A percentile compares a stretch with the other conserved stretches of the same genome.
Conservation (phyloP, 1,140 invertebrate genomes). For the Bombyx mandarina region DNA sequence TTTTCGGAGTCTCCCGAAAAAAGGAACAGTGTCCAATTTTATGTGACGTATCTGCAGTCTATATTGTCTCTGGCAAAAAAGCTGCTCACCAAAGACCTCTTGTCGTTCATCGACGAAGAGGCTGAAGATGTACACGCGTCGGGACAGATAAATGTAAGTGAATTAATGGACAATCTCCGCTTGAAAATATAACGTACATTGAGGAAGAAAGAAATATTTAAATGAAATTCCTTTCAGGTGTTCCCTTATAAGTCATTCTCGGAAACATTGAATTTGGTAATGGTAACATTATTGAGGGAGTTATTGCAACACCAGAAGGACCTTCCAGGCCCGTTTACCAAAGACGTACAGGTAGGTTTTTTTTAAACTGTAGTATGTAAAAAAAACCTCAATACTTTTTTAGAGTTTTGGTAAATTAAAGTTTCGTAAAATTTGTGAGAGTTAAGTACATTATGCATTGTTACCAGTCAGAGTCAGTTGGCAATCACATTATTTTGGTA, state of each 20-base stretch:
- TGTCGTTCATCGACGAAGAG: slow-evolving; percentile 87
- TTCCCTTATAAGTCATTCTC: slow-evolving; percentile 94
- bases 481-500: too few relatives aligned
- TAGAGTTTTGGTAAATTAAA: too few relatives aligned
- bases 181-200: not conserved
- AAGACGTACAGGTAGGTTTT: slow-evolving; percentile 86
- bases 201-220: too few relatives aligned
- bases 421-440: too few relatives aligned
- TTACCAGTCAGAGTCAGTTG: too few relatives aligned
- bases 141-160: slow-evolving; percentile 71
- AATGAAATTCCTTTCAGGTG: slow-evolving; percentile 69
- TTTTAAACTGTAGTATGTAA: not conserved
- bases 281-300: slow-evolving; percentile 93
- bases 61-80: slow-evolving; percentile 88
- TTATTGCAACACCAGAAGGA: slow-evolving; percentile 92
- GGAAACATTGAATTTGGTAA: slow-evolving; percentile 93
- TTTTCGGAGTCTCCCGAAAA: slow-evolving; percentile 78
- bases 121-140: slow-evolving; percentile 81
- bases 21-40: slow-evolving; percentile 75
- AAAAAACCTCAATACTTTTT: too few relatives aligned
- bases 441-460: too few relatives aligned
- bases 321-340: slow-evolving; percentile 90
- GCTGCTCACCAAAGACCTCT: slow-evolving; percentile 87
- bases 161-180: not conserved
- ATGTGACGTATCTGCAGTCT: slow-evolving; percentile 82